Base-by-base conservation (phyloP, 2,888 invertebrate genomes). In the Sipunculus nudus region DNA sequence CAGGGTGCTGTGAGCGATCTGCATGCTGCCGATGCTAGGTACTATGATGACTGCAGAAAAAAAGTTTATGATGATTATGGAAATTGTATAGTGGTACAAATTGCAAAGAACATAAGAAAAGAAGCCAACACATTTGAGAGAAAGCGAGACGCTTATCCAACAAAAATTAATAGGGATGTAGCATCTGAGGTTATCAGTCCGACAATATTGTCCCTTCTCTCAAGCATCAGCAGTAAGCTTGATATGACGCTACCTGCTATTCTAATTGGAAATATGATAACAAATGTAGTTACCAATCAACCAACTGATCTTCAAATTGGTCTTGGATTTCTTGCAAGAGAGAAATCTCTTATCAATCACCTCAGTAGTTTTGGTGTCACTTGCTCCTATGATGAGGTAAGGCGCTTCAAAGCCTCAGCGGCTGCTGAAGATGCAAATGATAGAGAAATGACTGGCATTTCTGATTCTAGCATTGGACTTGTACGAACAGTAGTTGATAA, bases 331-430 rank as follows among this genome's bases (percentile, higher is more conserved):
- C 19, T 21, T 13, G 13, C 26, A 8, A 21, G 26, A 16, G 13
- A 19, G 26, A 47, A 47, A 35, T 23, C 23, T 13, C 32, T 60
- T 49, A 48, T 59, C 28, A 29, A 60, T 45, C 35, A 47, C 21
- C 29, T 59, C 16, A 31, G 35, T 35, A n/a, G 21, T 16, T 60
- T 48, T 59, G 54, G 65, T 26, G 56, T 70, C 2, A 63, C 70
- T 3, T 68, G 59, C 32, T 52, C 54, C 1, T 67, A 69, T 62
- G 62, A 67, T 58, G 70, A 71, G 58, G 43, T 69, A n/a, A 26
- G 54, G n/a, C 35, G 66, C 10, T 71, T 71, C 47, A 71, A 69
- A 47, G 39, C 39, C 23, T 72, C 70, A 2, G 63, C 67, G n/a
- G 70, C 69, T 23, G 46, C 35, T 23, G 67, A 57, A 38, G 55